Evolutionary conservation across 2,113 vertebrate species (phyloP).

Genomic region (Oreochromis tanganicae): DNA sequence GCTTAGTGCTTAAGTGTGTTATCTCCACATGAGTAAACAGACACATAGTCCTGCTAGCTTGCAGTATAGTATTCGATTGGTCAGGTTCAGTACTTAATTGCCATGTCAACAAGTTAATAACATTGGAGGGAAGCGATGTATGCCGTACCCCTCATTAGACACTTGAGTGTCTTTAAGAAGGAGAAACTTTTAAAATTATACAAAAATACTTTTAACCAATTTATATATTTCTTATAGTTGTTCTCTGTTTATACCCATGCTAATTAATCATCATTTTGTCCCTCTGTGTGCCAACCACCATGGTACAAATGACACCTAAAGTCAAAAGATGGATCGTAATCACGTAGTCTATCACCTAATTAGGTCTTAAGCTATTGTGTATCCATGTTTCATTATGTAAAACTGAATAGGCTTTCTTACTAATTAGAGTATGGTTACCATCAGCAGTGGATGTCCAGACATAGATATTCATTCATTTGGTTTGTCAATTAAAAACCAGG

Average conservation of each 20-base stretch:
- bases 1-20: slow-evolving; percentile 28
- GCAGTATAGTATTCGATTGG: background rate
- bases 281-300: background rate
- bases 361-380: too few relatives aligned
- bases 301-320: background rate
- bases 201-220: background rate
- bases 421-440: slow-evolving; percentile 46
- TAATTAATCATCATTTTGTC: background rate
- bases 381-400: too few relatives aligned
- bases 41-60: background rate
- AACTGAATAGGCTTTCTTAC: slow-evolving; percentile 20
- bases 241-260: background rate
- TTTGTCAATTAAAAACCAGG: slow-evolving; percentile 48
- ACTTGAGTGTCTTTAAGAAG: background rate
- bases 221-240: background rate
- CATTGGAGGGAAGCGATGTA: background rate
- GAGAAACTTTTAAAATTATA: background rate
- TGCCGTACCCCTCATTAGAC: background rate
- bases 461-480: slow-evolving; percentile 38
- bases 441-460: slow-evolving; percentile 37
- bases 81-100: background rate
- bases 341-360: background rate
- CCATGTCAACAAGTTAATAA: background rate
- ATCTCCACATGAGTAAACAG: slow-evolving; percentile 9
- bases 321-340: slow-evolving; percentile 30